Conservation (phyloP, 2,888 invertebrate genomes). For the Standfussiana lucernea region DNA sequence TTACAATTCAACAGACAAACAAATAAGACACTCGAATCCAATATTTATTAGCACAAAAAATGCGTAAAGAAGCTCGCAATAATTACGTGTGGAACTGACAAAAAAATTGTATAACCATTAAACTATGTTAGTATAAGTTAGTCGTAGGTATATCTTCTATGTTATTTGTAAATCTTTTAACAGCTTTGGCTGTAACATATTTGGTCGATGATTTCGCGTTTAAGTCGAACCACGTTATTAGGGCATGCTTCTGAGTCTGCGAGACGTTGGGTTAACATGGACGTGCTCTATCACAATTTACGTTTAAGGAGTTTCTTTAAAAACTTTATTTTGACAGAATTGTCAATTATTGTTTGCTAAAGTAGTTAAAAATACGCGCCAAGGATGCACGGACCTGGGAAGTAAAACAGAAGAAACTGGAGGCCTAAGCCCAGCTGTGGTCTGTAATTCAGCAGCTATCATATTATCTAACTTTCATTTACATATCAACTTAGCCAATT, state of each 20-base stretch:
- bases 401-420: background rate
- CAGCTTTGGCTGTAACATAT: constrained; percentile 18
- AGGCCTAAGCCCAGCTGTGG: too few species aligned
- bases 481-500: background rate
- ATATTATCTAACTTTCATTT: background rate
- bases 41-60: constrained; percentile 23
- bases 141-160: background rate
- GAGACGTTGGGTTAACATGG: constrained; percentile 23
- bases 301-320: background rate
- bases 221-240: constrained; percentile 19
- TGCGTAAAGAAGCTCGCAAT: constrained; percentile 12
- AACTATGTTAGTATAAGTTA: background rate
- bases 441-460: background rate
- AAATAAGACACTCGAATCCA: constrained; percentile 8
- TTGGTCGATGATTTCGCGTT: constrained; percentile 37
- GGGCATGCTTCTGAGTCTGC: constrained; percentile 5
- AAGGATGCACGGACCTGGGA: background rate
- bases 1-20: constrained; percentile 14
- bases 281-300: constrained; percentile 2
- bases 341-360: background rate
- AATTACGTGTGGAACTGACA: background rate
- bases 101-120: background rate
- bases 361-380: background rate
- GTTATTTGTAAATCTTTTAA: constrained; percentile 20
- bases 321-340: background rate